Percentiles rank a stretch among this genome's conserved stretches.
These are phyloP conservation scores for Echinarachnius parma DNA, from an alignment of 53 echinoderm and acorn worm genomes.

Conservation along the genomic window DNA sequence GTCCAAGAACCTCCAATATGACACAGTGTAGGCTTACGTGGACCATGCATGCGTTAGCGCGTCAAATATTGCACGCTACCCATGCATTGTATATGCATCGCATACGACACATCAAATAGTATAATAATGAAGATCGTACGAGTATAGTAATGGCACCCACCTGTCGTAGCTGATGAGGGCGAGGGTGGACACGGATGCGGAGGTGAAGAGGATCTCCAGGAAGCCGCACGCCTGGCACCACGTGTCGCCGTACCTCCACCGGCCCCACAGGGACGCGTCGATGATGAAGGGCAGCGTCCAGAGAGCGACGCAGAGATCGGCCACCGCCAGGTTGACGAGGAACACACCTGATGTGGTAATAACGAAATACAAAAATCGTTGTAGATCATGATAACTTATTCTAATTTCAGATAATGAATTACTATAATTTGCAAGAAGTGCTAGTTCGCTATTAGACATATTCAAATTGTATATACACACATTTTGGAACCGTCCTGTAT, in stretches of 20 bases:
- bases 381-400: too few relatives aligned
- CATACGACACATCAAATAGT: background rate
- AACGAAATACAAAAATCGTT: background rate
- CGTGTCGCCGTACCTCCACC: conserved; percentile 26
- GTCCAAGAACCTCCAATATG: too few relatives aligned
- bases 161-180: conserved; percentile 58
- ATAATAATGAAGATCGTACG: background rate
- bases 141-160: conserved; percentile 9
- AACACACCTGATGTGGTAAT: conserved; percentile 20
- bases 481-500: too few relatives aligned
- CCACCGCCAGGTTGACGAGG: conserved; percentile 51
- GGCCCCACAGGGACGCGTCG: conserved; percentile 16
- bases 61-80: too few relatives aligned
- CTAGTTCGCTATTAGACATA: too few relatives aligned
- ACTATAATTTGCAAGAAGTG: too few relatives aligned
- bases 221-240: conserved; percentile 51
- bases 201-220: conserved; percentile 45
- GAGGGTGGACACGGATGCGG: conserved; percentile 36
- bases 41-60: too few relatives aligned
- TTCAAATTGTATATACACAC: too few relatives aligned
- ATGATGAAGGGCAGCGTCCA: conserved; percentile 45
- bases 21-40: too few relatives aligned
- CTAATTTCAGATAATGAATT: too few relatives aligned
- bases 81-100: too few relatives aligned
- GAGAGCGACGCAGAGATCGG: conserved; percentile 42